Evolutionary conservation across 2,113 vertebrate genomes (phyloP).

Genomic region (Scophthalmus maximus): DNA sequence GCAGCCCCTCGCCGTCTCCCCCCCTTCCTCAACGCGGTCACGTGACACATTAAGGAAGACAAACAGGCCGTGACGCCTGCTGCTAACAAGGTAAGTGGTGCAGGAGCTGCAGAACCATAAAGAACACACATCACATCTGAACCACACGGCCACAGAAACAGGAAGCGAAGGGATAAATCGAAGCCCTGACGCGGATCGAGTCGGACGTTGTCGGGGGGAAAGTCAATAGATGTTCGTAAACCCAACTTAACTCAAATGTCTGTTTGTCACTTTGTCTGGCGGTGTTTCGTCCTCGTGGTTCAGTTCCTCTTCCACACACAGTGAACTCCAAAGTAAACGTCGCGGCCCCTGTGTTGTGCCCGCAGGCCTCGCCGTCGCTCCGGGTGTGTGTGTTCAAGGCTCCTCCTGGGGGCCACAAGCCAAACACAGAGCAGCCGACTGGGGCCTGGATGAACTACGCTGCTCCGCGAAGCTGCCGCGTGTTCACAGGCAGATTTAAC

Average conservation of each 20-base stretch:
- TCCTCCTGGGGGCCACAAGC: too few relatives aligned
- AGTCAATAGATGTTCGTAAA: neutral
- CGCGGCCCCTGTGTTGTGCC: too few relatives aligned
- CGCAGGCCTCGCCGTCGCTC: too few relatives aligned
- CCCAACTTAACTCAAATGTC: neutral
- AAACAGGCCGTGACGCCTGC: constrained; percentile 32
- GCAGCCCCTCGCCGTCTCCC: constrained; percentile 29
- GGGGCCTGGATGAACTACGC: too few relatives aligned
- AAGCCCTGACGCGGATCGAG: constrained; percentile 33
- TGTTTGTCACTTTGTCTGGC: too few relatives aligned
- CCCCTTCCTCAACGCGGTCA: constrained; percentile 46
- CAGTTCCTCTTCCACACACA: too few relatives aligned
- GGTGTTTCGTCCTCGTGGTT: too few relatives aligned
- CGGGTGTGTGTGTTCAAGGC: too few relatives aligned
- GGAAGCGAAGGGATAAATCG: constrained; percentile 63
- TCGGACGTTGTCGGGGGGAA: constrained; percentile 8
- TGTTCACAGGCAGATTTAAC: too few relatives aligned
- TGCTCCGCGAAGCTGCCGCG: too few relatives aligned
- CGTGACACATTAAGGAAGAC: constrained; percentile 54
- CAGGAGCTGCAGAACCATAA: constrained; percentile 8
- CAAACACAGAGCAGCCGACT: too few relatives aligned
- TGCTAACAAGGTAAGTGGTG: constrained; percentile 45
- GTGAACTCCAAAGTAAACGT: too few relatives aligned
- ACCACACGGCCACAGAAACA: constrained; percentile 34
- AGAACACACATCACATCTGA: constrained; percentile 19